Base-by-base conservation (phyloP, 2,113 vertebrate species). In the Seriola rivoliana region DNA sequence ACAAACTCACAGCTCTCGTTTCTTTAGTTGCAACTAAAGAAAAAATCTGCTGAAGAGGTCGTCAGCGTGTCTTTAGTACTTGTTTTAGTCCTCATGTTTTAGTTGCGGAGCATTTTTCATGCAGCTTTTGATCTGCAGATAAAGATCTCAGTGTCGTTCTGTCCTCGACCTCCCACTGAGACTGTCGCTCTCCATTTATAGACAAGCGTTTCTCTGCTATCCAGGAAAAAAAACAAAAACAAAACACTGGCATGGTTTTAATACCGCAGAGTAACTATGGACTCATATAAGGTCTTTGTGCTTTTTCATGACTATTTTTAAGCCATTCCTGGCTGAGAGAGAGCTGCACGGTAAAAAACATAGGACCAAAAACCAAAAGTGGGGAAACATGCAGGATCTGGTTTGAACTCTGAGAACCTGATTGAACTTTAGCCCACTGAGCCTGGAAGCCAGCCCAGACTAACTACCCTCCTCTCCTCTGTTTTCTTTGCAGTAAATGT, bases 401-500 rank as follows among this genome's bases (percentile, higher is more conserved):
- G 42, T 66, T 8, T 68, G 38, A 84, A 75, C 57, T 29, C 62
- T 40, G 8, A 59, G 69, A 44, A 64, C 69, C 40, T 32, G n/a
- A 25, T 0, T 73, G 59, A 75, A 34, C 70, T 75, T 76, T 5
- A 9, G 11, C 57, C 74, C 32, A 63, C 21, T 67, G 62, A 40
- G 38, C 14, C 60, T 55, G 19, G 9, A 52, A 13, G 48, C 11
- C 19, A 34, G 32, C 23, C 3, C 36, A 8, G n/a, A 50, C 65
- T 87, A 64, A 81, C 70, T 13, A 0, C 34, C 23, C 48, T 64
- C 8, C 66, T 69, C 59, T 77, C 42, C 23, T 81, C 63, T 85
- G 12, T 82, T 77, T 85, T 38, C 36, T 3, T 62, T 86, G 0
- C 91, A 97, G 97, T 91, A 97, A 97, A 88, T 97, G 97, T 90